These are phyloP conservation scores for Xanthorhoe spadicearia DNA, from an alignment of 2,888 invertebrate species.

Conservation along the genomic window DNA sequence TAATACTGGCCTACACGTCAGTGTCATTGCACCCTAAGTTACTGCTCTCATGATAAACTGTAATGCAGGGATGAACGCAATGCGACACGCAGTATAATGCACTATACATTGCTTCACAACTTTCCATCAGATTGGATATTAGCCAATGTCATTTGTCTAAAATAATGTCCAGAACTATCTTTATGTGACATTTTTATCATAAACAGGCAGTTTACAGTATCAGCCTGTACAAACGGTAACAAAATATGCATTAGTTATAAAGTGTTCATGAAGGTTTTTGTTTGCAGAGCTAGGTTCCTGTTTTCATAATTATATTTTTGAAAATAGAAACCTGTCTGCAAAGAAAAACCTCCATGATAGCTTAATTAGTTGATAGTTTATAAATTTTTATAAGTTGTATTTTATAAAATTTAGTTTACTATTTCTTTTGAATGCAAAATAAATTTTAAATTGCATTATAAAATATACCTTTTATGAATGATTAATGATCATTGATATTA, in stretches of 20 bases:
- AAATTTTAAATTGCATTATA: too few species aligned
- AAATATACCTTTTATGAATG: too few species aligned
- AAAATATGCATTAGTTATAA: neutral
- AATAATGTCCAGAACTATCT: constrained; percentile 16
- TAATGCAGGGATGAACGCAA: constrained; percentile 19
- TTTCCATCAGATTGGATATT: constrained; percentile 27
- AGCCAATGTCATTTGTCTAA: constrained; percentile 23
- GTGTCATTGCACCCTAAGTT: constrained; percentile 20
- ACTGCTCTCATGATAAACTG: constrained; percentile 20
- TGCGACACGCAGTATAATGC: constrained; percentile 18
- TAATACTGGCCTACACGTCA: neutral
- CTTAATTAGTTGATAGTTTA: too few species aligned
- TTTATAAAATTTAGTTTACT: too few species aligned
- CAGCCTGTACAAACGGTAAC: neutral
- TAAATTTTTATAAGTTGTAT: too few species aligned
- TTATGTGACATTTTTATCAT: constrained; percentile 9
- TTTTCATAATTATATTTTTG: too few species aligned
- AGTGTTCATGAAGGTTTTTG: neutral
- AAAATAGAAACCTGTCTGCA: too few species aligned
- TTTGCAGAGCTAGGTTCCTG: neutral
- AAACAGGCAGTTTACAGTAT: constrained; percentile 6
- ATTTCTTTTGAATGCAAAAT: too few species aligned
- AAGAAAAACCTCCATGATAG: too few species aligned
- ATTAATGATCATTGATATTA: too few species aligned
- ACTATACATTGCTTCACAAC: constrained; percentile 11